Percentiles rank a stretch among this genome's conserved stretches.
Evolutionary conservation across 2,888 invertebrate genomes (phyloP).

Genomic region (Ypsolopha sequella): DNA sequence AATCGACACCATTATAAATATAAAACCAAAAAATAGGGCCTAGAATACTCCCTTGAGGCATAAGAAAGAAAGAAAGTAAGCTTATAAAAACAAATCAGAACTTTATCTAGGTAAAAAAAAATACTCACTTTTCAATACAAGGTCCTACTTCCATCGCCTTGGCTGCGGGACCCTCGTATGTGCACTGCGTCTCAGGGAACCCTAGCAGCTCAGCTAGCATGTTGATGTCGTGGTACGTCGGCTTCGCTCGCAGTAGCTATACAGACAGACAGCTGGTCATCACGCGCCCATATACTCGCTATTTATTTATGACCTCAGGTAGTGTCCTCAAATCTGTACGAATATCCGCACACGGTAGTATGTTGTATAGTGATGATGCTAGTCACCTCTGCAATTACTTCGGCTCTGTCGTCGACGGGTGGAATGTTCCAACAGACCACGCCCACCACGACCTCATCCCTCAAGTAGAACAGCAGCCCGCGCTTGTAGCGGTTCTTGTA

Average conservation of each 20-base stretch:
- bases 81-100: neutral
- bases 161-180: conserved; percentile 21
- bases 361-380: neutral
- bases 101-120: neutral
- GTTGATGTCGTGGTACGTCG: conserved; percentile 45
- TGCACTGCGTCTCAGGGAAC: conserved; percentile 37
- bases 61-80: too few relatives aligned
- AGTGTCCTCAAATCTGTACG: too few relatives aligned
- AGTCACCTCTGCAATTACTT: conserved; percentile 44
- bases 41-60: too few relatives aligned
- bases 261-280: neutral
- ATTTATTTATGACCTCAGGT: too few relatives aligned
- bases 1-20: too few relatives aligned
- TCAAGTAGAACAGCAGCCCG: conserved; percentile 50
- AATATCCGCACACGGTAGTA: too few relatives aligned
- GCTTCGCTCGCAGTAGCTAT: conserved; percentile 45
- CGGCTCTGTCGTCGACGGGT: conserved; percentile 37
- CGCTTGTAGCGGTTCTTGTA: conserved; percentile 45
- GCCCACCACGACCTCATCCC: conserved; percentile 49
- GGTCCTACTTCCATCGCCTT: conserved; percentile 14
- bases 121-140: conserved; percentile 31
- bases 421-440: conserved; percentile 56
- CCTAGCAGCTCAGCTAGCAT: conserved; percentile 45
- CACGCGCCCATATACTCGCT: too few relatives aligned
- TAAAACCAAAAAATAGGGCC: too few relatives aligned